Conservation (phyloP, 2,113 vertebrate species). For the Menidia beryllina region DNA sequence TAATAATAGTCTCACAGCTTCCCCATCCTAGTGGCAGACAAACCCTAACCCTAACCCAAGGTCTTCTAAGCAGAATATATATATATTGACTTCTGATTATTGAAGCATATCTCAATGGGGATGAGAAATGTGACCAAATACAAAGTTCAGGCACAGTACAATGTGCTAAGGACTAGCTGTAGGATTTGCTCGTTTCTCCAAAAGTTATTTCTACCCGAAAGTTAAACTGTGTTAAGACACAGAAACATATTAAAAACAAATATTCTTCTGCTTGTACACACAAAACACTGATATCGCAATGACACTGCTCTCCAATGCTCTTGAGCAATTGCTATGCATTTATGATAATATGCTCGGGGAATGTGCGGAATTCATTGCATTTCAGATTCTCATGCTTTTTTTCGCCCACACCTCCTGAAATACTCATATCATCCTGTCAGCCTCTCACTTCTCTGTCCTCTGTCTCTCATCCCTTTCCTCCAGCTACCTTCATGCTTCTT, state of each 20-base stretch:
- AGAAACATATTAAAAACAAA: conserved; percentile 32
- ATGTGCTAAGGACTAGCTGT: not conserved
- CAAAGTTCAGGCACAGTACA: not conserved
- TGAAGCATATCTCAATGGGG: not conserved
- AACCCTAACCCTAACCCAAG: too few species aligned
- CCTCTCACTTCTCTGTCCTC: conserved; percentile 60
- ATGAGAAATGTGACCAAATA: not conserved
- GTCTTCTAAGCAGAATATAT: too few species aligned
- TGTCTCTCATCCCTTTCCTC: conserved; percentile 61
- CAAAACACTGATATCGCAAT: conserved; percentile 34
- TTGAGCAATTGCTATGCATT: conserved; percentile 44
- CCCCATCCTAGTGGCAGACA: not conserved
- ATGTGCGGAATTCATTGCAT: conserved; percentile 62
- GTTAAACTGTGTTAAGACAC: conserved; percentile 9
- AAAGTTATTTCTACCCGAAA: not conserved
- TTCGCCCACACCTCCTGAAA: conserved; percentile 49
- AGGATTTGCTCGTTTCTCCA: not conserved
- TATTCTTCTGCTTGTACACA: conserved; percentile 2
- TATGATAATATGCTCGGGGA: conserved; percentile 50
- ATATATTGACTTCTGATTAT: not conserved
- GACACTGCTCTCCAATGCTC: conserved; percentile 37
- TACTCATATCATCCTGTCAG: conserved; percentile 70
- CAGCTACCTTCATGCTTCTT: conserved; percentile 57
- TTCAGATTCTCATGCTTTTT: conserved; percentile 56
- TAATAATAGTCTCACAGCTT: not conserved